Conservation (phyloP, 1,140 invertebrate genomes). For the Diorhabda sublineata region DNA sequence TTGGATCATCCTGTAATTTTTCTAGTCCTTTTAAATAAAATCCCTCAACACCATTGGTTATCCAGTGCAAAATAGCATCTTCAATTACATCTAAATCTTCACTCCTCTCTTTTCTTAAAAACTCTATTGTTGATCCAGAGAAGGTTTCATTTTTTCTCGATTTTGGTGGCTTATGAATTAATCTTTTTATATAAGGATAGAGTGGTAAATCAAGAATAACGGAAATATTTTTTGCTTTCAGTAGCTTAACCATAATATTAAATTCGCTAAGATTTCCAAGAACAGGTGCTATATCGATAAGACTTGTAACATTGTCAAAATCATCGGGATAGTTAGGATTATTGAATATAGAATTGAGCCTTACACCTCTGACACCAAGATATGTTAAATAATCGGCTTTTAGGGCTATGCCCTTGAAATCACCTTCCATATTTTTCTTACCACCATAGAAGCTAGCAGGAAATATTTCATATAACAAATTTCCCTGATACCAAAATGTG, state of each 20-base stretch:
- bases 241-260: constrained; percentile 52
- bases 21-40: constrained; percentile 72
- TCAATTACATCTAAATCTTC: constrained; percentile 45
- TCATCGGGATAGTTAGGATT: constrained; percentile 66
- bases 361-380: constrained; percentile 62
- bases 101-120: constrained; percentile 27
- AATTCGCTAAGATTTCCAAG: constrained; percentile 66
- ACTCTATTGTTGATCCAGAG: constrained; percentile 25
- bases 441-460: constrained; percentile 77
- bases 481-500: constrained; percentile 74
- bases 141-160: constrained; percentile 22
- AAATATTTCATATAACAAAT: constrained; percentile 78
- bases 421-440: constrained; percentile 69
- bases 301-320: constrained; percentile 60
- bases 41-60: constrained; percentile 64
- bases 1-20: constrained; percentile 47
- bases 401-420: constrained; percentile 64
- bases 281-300: constrained; percentile 58
- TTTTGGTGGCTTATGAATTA: constrained; percentile 28
- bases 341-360: constrained; percentile 72
- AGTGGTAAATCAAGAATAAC: constrained; percentile 73
- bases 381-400: constrained; percentile 64
- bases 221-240: constrained; percentile 65
- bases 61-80: constrained; percentile 62
- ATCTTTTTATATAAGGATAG: constrained; percentile 53